Percentiles rank a stretch among this genome's conserved stretches.
phyloP scores from a whole-genome alignment of 2,888 invertebrate genomes.

The Heliconius sara region DNA sequence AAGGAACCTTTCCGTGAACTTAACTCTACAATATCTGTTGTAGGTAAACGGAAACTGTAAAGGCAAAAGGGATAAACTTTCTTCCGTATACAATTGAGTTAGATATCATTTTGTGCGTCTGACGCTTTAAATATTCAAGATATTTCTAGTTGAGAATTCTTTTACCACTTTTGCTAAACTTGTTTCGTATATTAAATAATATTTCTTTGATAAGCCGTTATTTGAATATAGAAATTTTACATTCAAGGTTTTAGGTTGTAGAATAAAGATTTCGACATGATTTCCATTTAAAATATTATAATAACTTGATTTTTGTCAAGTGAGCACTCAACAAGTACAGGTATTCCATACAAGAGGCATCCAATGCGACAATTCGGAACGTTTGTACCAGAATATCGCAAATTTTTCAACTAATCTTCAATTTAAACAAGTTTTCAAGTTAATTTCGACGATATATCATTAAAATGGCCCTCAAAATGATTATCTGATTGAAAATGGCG shows the following conservation, averaged over 20 bases:
- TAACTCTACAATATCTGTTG: slow-evolving; percentile 17
- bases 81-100: slow-evolving; percentile 18
- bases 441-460: slow-evolving; percentile 5
- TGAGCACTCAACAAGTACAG: not conserved
- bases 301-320: too few relatives aligned
- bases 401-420: not conserved
- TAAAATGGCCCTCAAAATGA: slow-evolving; percentile 12
- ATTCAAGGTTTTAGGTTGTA: not conserved
- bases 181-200: not conserved
- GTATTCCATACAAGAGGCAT: not conserved
- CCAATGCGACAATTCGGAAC: not conserved
- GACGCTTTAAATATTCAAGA: slow-evolving; percentile 18
- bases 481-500: slow-evolving; percentile 25
- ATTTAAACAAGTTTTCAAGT: not conserved
- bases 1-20: slow-evolving; percentile 21
- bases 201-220: not conserved
- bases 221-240: not conserved
- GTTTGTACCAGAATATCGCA: not conserved
- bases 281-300: not conserved
- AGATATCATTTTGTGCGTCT: slow-evolving; percentile 21
- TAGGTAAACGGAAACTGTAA: slow-evolving; percentile 26
- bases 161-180: not conserved
- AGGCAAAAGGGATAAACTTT: slow-evolving; percentile 26
- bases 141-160: slow-evolving; percentile 8
- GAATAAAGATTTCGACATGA: not conserved